These are phyloP conservation scores for Pantala flavescens DNA, from an alignment of 1,140 invertebrate species.

Conservation along the genomic window DNA sequence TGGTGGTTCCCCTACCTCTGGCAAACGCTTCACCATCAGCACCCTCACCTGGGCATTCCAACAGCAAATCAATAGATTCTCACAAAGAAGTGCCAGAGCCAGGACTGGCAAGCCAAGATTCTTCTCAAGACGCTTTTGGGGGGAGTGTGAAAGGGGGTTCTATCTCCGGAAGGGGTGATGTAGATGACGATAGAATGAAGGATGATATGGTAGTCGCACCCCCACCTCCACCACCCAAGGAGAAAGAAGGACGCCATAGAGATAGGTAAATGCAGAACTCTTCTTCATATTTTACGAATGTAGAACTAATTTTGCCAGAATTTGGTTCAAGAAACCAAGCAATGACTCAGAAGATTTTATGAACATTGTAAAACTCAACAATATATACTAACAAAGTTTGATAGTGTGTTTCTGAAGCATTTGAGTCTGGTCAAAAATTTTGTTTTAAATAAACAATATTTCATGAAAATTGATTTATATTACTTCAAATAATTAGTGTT, in stretches of 20 bases:
- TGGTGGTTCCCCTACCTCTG: neutral
- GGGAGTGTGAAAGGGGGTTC: neutral
- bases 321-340: too few relatives aligned
- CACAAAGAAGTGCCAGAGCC: neutral
- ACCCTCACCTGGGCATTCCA: neutral
- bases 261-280: neutral
- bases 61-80: neutral
- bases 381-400: neutral
- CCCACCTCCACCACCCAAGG: neutral
- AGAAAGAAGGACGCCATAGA: neutral
- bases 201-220: neutral
- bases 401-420: neutral
- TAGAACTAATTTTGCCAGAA: neutral
- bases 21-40: neutral
- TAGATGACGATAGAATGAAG: neutral
- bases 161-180: neutral
- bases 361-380: neutral
- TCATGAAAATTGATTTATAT: too few relatives aligned
- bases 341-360: neutral
- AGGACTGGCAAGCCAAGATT: neutral
- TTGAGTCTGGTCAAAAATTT: neutral
- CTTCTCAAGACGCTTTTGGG: neutral
- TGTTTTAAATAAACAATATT: neutral
- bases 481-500: too few relatives aligned
- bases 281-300: neutral